Conservation (phyloP, 2,797 vertebrate species). For the Prionace glauca region DNA sequence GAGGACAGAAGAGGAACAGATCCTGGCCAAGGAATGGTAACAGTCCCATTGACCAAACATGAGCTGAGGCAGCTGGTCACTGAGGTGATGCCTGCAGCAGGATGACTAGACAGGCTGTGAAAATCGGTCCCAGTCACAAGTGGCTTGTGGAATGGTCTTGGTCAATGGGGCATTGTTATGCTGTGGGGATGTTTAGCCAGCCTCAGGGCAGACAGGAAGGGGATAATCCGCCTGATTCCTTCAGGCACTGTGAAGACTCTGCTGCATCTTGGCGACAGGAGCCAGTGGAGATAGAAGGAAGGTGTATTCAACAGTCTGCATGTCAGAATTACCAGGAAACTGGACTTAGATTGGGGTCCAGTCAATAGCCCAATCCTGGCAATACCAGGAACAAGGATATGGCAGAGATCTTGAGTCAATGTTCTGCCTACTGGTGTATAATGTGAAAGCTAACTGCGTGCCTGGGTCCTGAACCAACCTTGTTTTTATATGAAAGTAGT, state of each 20-base stretch:
- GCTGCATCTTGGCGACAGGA: not conserved
- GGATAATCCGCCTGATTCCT: not conserved
- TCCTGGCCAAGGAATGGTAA: not conserved
- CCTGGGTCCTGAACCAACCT: not conserved
- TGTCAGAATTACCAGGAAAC: not conserved
- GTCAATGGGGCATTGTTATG: slow-evolving; percentile 5
- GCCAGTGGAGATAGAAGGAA: not conserved
- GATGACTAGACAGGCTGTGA: not conserved
- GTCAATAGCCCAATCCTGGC: not conserved
- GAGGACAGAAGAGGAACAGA: not conserved
- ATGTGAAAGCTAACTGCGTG: not conserved
- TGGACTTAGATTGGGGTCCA: not conserved
- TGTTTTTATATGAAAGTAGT: not conserved
- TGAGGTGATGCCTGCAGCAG: not conserved
- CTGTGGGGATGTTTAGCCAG: slow-evolving; percentile 10
- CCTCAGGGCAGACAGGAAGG: slow-evolving; percentile 17
- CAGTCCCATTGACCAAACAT: not conserved
- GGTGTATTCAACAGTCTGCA: not conserved
- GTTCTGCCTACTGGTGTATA: too few relatives aligned
- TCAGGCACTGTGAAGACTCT: not conserved
- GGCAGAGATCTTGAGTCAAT: not conserved
- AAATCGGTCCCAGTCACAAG: not conserved
- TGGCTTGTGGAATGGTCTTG: not conserved
- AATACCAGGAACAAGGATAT: not conserved
- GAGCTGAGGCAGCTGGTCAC: not conserved